These are phyloP conservation scores for Pseudanteris insignis DNA, from an alignment of 2,888 invertebrate species.

Conservation along the genomic window DNA sequence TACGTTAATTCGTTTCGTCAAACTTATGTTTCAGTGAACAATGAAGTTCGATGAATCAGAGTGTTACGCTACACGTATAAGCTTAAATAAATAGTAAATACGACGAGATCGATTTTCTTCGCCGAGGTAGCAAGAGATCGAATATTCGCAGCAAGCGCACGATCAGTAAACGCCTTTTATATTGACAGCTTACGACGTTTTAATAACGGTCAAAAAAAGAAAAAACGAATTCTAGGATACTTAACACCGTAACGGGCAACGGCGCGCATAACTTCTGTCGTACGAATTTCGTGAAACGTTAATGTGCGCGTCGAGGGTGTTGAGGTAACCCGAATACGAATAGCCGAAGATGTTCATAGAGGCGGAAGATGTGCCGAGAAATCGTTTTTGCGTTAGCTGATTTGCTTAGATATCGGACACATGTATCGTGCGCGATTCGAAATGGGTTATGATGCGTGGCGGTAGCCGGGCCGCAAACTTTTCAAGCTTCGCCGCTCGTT, in stretches of 20 bases:
- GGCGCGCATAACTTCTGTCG: conserved; percentile 11
- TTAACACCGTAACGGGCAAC: conserved; percentile 12
- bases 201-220: conserved; percentile 11
- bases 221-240: conserved; percentile 10
- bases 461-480: conserved; percentile 33
- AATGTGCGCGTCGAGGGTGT: conserved; percentile 34
- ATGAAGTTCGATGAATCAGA: too few species aligned
- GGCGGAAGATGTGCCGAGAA: conserved; percentile 37
- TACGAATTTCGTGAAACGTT: conserved; percentile 24
- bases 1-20: too few species aligned
- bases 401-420: conserved; percentile 43
- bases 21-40: too few species aligned
- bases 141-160: too few species aligned
- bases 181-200: conserved; percentile 20
- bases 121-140: too few species aligned
- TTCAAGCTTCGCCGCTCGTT: conserved; percentile 44
- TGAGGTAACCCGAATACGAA: conserved; percentile 41
- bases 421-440: conserved; percentile 37
- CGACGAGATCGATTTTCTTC: too few species aligned
- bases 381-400: conserved; percentile 36
- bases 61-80: too few species aligned
- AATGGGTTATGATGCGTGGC: conserved; percentile 40
- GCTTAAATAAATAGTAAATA: too few species aligned
- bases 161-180: too few species aligned
- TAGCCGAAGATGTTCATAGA: conserved; percentile 27